phyloP scores from a whole-genome alignment of 2,888 invertebrate species.

The Conomelus anceps region DNA sequence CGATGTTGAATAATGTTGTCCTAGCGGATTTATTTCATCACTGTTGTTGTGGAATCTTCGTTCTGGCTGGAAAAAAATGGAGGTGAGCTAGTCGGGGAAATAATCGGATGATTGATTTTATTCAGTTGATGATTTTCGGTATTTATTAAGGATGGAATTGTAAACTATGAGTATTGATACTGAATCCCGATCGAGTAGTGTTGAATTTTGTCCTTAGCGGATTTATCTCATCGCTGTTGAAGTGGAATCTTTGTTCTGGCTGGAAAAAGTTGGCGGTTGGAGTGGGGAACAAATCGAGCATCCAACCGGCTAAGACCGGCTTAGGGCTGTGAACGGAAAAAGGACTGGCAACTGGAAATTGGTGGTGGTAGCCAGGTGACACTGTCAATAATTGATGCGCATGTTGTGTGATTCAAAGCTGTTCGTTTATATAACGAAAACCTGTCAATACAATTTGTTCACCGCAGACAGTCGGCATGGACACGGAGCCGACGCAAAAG shows the following conservation, averaged over 20 bases:
- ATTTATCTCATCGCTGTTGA: neutral
- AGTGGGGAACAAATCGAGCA: neutral
- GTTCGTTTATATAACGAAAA: slow-evolving; percentile 18
- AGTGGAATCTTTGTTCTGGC: neutral
- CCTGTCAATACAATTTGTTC: slow-evolving; percentile 21
- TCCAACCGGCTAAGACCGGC: neutral
- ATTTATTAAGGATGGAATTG: too few species aligned
- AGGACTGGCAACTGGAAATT: neutral
- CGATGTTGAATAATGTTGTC: neutral
- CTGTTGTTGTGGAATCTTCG: neutral
- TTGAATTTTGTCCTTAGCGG: neutral
- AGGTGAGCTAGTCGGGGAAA: neutral
- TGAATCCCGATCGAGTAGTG: neutral
- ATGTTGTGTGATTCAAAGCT: slow-evolving; percentile 20
- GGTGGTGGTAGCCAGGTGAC: slow-evolving; percentile 1
- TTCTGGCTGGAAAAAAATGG: neutral
- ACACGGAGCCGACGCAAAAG: slow-evolving; percentile 10
- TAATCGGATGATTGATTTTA: too few species aligned
- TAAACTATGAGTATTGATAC: too few species aligned
- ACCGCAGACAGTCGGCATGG: slow-evolving; percentile 14
- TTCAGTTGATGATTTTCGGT: too few species aligned
- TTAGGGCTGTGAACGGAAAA: neutral
- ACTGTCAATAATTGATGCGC: slow-evolving; percentile 12
- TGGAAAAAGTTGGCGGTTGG: too few species aligned
- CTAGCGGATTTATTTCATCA: neutral